phyloP scores from a whole-genome alignment of 1,140 invertebrate species.

The Acromyrmex heyeri region DNA sequence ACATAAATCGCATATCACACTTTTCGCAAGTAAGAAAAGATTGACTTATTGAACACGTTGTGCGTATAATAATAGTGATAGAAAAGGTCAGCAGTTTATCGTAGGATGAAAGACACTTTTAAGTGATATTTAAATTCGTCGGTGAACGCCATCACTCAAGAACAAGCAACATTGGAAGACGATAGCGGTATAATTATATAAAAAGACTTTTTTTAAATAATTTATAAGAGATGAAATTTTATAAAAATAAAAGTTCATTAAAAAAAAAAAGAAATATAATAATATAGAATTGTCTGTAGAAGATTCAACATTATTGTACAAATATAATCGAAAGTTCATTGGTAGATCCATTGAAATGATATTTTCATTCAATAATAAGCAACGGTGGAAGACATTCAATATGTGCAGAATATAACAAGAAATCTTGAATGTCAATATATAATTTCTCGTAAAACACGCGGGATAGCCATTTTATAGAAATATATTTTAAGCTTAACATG shows the following conservation, averaged over 20 bases:
- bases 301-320: constrained; percentile 41
- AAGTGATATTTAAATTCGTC: constrained; percentile 27
- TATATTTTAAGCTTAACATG: constrained; percentile 36
- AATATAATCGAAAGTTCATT: constrained; percentile 41
- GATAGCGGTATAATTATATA: constrained; percentile 6
- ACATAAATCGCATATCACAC: constrained; percentile 67
- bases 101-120: constrained; percentile 28
- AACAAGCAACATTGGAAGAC: constrained; percentile 71
- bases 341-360: not conserved
- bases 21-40: constrained; percentile 62
- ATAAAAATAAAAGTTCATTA: not conserved
- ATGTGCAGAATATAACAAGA: constrained; percentile 47
- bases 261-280: constrained; percentile 25
- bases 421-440: constrained; percentile 26
- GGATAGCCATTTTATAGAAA: constrained; percentile 18
- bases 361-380: constrained; percentile 28
- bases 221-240: no score
- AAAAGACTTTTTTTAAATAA: constrained; percentile 22
- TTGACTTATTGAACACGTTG: constrained; percentile 70
- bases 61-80: constrained; percentile 61
- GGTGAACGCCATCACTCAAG: constrained; percentile 14
- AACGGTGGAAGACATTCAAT: constrained; percentile 57
- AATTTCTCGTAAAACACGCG: not conserved
- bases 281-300: constrained; percentile 23
- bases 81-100: constrained; percentile 55